Conservation (phyloP, 2,797 vertebrate species). For the Cossypha niveicapilla region DNA sequence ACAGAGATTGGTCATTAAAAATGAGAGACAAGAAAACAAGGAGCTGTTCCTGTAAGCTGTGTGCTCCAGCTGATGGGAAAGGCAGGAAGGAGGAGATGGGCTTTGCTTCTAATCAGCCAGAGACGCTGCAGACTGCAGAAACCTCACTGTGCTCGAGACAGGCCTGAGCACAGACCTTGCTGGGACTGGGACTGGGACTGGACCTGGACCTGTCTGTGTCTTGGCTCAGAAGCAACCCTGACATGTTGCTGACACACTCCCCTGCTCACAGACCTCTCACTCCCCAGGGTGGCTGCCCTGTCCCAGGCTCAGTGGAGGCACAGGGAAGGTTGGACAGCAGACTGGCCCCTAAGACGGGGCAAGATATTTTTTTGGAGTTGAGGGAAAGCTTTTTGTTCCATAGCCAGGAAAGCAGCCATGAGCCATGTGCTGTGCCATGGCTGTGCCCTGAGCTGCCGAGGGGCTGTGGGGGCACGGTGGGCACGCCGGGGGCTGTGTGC, state of each 20-base stretch:
- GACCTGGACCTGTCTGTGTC: not conserved
- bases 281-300: fast-evolving
- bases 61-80: not conserved
- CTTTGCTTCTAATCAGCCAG: constrained; percentile 39
- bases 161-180: not conserved
- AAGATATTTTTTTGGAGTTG: not conserved
- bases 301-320: not conserved
- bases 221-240: not conserved
- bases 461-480: fast-evolving
- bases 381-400: not conserved
- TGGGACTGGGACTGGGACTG: not conserved
- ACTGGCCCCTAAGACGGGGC: not conserved
- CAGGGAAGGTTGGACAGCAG: not conserved
- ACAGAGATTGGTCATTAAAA: constrained; percentile 34
- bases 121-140: not conserved
- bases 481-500: fast-evolving
- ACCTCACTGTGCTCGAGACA: not conserved
- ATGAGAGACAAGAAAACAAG: not conserved
- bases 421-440: not conserved
- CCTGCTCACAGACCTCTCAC: not conserved
- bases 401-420: not conserved
- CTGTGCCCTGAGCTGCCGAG: not conserved
- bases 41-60: not conserved
- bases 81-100: constrained; percentile 50
- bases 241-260: not conserved